Base-by-base conservation (phyloP, 35 echinoderm and acorn worm species). In the Diadema setosum region DNA sequence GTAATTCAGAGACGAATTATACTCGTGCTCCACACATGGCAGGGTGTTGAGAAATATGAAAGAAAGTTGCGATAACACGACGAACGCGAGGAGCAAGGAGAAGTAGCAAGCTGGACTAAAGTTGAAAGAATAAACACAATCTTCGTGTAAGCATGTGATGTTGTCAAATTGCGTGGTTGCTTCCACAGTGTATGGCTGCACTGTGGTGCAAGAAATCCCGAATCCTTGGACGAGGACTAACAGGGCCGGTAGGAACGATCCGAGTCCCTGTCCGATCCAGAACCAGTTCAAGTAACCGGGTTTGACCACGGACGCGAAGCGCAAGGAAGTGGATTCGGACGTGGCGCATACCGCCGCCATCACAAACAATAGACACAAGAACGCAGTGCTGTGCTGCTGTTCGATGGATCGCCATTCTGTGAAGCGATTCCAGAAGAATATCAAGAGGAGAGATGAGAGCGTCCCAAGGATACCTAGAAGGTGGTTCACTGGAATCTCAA, bases 401-500 rank as follows among this genome's bases (percentile, higher is more conserved):
- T 20, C 58, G 8, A 5, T n/a, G n/a, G n/a, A n/a, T n/a, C n/a
- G 37, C 50, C 24, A 11, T 52, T 64, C 34, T 30, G 50, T 42
- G 23, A 18, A 21, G 21, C 37, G 14, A 35, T 85, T 58, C 83
- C 83, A 85, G 32, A 61, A 65, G 55, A 85, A 85, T 40, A 63
- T 42, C 32, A 85, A 37, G 55, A 85, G 45, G 45, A 85, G 41
- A 17, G 50, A 39, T 8, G 57, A 31, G 5, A 61, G 33, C 15
- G 50, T 42, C 18, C 83, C 83, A 1, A 65, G 9, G 32, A 58
- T 24, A 12, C 37, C 65, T 15, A 85, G 34, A 58, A 37, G 14
- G 23, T 85, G 65, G 39, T 85, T 85, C n/a, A 2, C 39, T 8
- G 83, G 83, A 42, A 85, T 85, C 59, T 85, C 83, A 16, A 23